Conservation (phyloP, 2,797 vertebrate species). For the Oryzias sinensis region DNA sequence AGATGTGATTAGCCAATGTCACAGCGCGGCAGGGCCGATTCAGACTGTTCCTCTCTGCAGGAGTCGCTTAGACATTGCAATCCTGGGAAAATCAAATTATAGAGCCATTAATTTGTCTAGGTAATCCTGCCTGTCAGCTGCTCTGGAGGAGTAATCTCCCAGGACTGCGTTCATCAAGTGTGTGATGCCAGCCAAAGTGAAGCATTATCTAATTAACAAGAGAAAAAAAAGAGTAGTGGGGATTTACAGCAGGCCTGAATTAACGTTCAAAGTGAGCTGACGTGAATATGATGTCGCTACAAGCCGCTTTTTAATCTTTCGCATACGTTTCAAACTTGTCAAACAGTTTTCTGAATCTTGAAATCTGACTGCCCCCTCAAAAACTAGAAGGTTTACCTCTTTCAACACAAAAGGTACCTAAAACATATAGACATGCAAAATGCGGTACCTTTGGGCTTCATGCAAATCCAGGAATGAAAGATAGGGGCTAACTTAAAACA, state of each 20-base stretch:
- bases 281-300: constrained; percentile 7
- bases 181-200: constrained; percentile 75
- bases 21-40: constrained; percentile 57
- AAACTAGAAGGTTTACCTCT: too few relatives aligned
- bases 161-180: constrained; percentile 77
- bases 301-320: constrained; percentile 16
- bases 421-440: too few relatives aligned
- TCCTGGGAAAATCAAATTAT: constrained; percentile 83
- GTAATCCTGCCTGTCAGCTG: constrained; percentile 81
- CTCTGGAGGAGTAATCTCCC: constrained; percentile 77
- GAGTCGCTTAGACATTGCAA: constrained; percentile 74
- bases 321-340: neutral
- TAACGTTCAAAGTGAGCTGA: constrained; percentile 25
- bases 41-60: constrained; percentile 61
- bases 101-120: constrained; percentile 83
- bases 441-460: too few relatives aligned
- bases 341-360: too few relatives aligned
- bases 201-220: constrained; percentile 80
- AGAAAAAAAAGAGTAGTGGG: constrained; percentile 42
- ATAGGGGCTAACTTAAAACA: too few relatives aligned
- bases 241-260: constrained; percentile 64
- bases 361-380: too few relatives aligned
- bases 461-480: too few relatives aligned
- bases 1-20: constrained; percentile 74
- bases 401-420: too few relatives aligned